phyloP scores from a whole-genome alignment of 2,888 invertebrate species.

The Cheiracanthium punctorium region DNA sequence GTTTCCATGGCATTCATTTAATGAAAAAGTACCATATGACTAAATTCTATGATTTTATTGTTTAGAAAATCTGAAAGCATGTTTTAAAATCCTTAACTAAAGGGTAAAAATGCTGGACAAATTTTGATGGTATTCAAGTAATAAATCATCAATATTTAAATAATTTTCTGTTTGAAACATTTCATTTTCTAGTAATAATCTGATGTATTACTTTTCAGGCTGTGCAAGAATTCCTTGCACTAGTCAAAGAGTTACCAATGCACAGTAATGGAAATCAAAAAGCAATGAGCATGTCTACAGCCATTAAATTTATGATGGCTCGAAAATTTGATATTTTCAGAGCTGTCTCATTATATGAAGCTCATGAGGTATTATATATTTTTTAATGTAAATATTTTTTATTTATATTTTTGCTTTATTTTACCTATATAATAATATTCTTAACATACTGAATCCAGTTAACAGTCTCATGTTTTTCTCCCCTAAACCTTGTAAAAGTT shows the following conservation, averaged over 20 bases:
- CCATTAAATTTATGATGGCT: constrained; percentile 92
- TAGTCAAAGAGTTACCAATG: constrained; percentile 69
- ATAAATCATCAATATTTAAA: too few relatives aligned
- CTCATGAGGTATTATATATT: constrained; percentile 83
- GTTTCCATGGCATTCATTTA: too few relatives aligned
- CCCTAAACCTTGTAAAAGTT: too few relatives aligned
- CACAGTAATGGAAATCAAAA: constrained; percentile 69
- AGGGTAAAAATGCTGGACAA: too few relatives aligned
- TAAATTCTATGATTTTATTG: too few relatives aligned
- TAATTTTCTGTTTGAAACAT: too few relatives aligned
- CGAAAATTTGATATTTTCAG: constrained; percentile 95
- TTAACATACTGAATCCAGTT: too few relatives aligned
- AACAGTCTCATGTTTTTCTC: too few relatives aligned
- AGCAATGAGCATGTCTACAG: constrained; percentile 79
- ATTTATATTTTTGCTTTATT: neutral
- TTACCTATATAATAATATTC: neutral
- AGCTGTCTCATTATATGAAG: constrained; percentile 91
- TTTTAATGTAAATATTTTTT: neutral
- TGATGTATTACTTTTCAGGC: constrained; percentile 73
- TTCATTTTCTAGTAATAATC: neutral
- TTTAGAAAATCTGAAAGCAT: too few relatives aligned
- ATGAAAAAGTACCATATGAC: too few relatives aligned
- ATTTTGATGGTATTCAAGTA: too few relatives aligned
- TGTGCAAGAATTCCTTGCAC: constrained; percentile 68
- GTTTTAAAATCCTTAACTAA: too few relatives aligned